phyloP scores from a whole-genome alignment of 2,113 vertebrate genomes.

The Turdus rufiventris region DNA sequence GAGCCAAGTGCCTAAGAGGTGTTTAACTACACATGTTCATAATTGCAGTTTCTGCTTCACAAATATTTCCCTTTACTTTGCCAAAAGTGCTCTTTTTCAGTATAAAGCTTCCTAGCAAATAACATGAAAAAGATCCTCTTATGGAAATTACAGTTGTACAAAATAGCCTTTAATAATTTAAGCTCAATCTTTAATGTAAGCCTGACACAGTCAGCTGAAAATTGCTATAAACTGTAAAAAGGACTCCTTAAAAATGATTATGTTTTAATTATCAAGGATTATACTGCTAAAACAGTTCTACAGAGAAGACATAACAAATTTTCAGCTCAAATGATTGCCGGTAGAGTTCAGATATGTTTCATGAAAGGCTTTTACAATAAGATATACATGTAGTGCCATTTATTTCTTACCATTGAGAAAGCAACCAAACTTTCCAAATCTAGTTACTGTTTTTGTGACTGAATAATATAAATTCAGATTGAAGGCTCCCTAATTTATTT shows the following conservation, averaged over 20 bases:
- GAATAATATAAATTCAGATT: not conserved
- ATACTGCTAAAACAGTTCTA: not conserved
- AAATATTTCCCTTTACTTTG: conserved; percentile 28
- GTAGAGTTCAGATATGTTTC: not conserved
- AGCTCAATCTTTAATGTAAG: not conserved
- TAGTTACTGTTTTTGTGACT: not conserved
- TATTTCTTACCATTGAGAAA: not conserved
- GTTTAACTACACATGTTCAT: not conserved
- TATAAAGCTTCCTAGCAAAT: not conserved
- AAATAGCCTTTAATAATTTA: conserved; percentile 49
- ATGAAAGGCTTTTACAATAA: not conserved
- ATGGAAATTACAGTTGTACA: conserved; percentile 4
- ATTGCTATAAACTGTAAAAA: not conserved
- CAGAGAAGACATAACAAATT: conserved; percentile 15
- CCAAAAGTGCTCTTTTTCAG: conserved; percentile 22
- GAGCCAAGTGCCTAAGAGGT: not conserved
- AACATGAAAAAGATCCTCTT: conserved; percentile 8
- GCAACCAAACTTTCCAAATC: not conserved
- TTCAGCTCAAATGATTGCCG: not conserved
- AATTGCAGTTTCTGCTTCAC: conserved; percentile 16
- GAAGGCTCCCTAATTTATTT: not conserved
- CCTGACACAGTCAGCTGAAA: conserved; percentile 1
- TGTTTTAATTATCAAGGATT: conserved; percentile 37
- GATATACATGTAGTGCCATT: not conserved
- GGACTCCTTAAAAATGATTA: not conserved